Base-by-base conservation (phyloP, 2,888 invertebrate species). In the Scelioninae gen. 1 region DNA sequence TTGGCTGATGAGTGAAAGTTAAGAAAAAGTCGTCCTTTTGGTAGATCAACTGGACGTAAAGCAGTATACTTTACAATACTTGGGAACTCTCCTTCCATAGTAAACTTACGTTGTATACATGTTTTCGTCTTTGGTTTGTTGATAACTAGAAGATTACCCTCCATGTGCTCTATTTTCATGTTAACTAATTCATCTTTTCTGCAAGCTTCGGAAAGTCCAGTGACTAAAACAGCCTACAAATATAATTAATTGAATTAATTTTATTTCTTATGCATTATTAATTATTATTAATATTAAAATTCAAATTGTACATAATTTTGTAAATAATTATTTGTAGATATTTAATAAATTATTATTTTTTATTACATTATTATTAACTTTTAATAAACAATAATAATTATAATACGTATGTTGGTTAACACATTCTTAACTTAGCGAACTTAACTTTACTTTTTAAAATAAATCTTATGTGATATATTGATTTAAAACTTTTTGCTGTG, bases 1-100 rank as follows among this genome's bases (percentile, higher is more conserved):
- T 76, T 11, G 40, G 43, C 60, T 81, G 76, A 34, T 38, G 47
- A 15, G 78, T 78, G 56, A 40, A 78, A 87, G 88, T 51, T 72
- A 16, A 72, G 4, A 13, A 72, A 72, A 16, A 72, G 62, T 32
- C 62, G 53, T 31, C 31, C 62, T 1, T 32, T 32, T 16, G 34
- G 32, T 2, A 53, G n/a, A 43, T 72, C 53, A 13, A 23, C 9
- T 60, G 60, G 71, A n/a, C 51, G 40, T 29, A 56, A 31, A n/a
- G 71, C 60, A 29, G 51, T 31, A 40, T 38, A 72, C 34, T 51
- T 72, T 29, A 29, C 71, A 40, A 45, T 34, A 13, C 13, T 15
- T 31, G 31, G 40, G 40, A 60, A 72, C 34, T 62, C n/a, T 7
- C 72, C 53, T 16, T 72, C 62, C 9, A 62, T 72, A 10, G 49